Base-by-base conservation (phyloP, 2,888 invertebrate species). In the Emesis furor region DNA sequence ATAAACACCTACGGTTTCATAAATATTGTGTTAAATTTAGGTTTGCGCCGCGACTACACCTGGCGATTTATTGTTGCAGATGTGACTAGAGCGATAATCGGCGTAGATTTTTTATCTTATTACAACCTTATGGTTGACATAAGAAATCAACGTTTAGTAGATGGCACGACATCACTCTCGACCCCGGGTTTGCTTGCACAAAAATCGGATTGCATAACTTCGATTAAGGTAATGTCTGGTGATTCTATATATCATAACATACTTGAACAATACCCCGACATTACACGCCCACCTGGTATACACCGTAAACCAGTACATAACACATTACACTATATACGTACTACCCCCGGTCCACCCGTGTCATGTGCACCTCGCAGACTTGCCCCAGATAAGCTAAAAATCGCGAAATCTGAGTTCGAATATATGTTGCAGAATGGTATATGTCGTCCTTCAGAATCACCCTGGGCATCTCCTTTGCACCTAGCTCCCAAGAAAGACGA, bases 61-160 rank as follows among this genome's bases (percentile, higher is more conserved):
- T 90, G 89, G 88, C 76, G 67, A 4, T 89, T 89, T 68, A 65
- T 88, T 0, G 71, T 89, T 0, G 90, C 88, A 12, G 88, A 87
- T 12, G 88, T 89, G 1, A 76, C 55, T 0, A 85, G n/a, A 14
- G 85, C 59, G 65, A 88, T 65, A 46, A 87, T 39, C 74, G 86
- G 46, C 7, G 76, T 55, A 6, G 75, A 81, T 59, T 75, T 81
- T 51, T 37, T 46, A 73, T 81, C 76, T 67, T 83, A 62, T 35
- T 86, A 77, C 7, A 75, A 82, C 12, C 62, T 86, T n/a, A 51
- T 86, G n/a, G 73, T 59, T 6, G 74, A 87, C 30, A 88, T 82
- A 32, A 35, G 79, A 7, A 67, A 76, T 7, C 69, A 76, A 7
- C 59, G 76, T 0, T 24, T 89, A 1, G 4, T 83, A 1, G 86